A percentile compares a stretch with the other conserved stretches of the same genome.
These are phyloP conservation scores for Pogona vitticeps DNA, from an alignment of 2,113 vertebrate species.

Conservation along the genomic window DNA sequence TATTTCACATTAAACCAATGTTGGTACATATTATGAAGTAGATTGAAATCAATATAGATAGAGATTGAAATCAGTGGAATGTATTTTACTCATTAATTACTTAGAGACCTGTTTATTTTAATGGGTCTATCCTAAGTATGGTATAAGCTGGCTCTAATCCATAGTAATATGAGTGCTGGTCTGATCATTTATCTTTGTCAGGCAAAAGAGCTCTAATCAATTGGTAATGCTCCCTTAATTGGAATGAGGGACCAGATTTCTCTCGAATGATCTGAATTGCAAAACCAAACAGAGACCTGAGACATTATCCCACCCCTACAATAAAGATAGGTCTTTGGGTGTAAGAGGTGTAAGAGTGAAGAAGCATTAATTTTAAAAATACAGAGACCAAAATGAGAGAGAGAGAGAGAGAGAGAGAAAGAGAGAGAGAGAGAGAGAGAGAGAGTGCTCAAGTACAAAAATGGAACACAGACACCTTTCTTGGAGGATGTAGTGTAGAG, in stretches of 20 bases:
- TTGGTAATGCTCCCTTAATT: not conserved
- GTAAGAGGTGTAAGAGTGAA: too few species aligned
- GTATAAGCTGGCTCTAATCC: not conserved
- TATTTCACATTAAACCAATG: not conserved
- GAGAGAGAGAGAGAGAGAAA: too few species aligned
- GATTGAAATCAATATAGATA: too few species aligned
- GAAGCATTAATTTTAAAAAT: too few species aligned
- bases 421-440: too few species aligned
- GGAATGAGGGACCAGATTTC: not conserved
- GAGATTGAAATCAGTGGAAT: not conserved
- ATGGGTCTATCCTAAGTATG: not conserved
- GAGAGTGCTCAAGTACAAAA: too few species aligned
- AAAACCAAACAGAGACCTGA: not conserved
- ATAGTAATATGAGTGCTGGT: not conserved
- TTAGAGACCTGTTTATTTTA: not conserved
- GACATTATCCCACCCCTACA: not conserved
- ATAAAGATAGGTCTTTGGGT: too few species aligned
- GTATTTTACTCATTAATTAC: not conserved
- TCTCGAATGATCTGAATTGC: not conserved
- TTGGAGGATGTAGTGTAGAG: not conserved
- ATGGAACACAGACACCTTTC: too few species aligned
- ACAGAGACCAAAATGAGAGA: too few species aligned
- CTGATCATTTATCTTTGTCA: not conserved
- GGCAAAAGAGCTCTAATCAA: not conserved
- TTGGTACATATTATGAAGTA: too few species aligned